Conservation (phyloP, 2,888 invertebrate species). For the Galerucella nymphaeae region DNA sequence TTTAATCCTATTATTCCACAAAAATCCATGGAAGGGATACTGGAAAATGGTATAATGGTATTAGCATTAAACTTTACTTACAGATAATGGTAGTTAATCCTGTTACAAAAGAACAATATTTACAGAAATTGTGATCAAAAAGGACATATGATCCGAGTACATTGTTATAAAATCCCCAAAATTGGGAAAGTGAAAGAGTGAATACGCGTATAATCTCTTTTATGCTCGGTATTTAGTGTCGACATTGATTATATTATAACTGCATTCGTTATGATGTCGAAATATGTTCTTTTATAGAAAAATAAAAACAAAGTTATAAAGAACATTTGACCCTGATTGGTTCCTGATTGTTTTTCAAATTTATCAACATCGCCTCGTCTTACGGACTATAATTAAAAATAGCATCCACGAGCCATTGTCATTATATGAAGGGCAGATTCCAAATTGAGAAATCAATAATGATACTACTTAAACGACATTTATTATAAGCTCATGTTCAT, state of each 20-base stretch:
- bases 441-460: too few relatives aligned
- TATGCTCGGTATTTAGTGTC: conserved; percentile 59
- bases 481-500: too few relatives aligned
- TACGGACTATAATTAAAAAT: too few relatives aligned
- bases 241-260: conserved; percentile 59
- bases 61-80: conserved; percentile 12
- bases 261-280: conserved; percentile 45
- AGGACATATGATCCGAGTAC: conserved; percentile 60
- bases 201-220: conserved; percentile 52
- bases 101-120: conserved; percentile 61
- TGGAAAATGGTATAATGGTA: not conserved
- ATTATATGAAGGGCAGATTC: too few relatives aligned
- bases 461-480: too few relatives aligned
- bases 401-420: too few relatives aligned
- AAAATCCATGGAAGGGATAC: conserved; percentile 2
- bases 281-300: conserved; percentile 19
- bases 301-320: not conserved
- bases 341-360: too few relatives aligned
- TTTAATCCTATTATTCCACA: not conserved
- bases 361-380: too few relatives aligned
- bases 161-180: conserved; percentile 59
- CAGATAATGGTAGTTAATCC: conserved; percentile 55
- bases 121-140: conserved; percentile 63
- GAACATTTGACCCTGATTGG: too few relatives aligned
- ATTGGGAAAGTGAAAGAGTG: conserved; percentile 57